phyloP scores from a whole-genome alignment of 2,113 vertebrate genomes.

The Elachura formosa region DNA sequence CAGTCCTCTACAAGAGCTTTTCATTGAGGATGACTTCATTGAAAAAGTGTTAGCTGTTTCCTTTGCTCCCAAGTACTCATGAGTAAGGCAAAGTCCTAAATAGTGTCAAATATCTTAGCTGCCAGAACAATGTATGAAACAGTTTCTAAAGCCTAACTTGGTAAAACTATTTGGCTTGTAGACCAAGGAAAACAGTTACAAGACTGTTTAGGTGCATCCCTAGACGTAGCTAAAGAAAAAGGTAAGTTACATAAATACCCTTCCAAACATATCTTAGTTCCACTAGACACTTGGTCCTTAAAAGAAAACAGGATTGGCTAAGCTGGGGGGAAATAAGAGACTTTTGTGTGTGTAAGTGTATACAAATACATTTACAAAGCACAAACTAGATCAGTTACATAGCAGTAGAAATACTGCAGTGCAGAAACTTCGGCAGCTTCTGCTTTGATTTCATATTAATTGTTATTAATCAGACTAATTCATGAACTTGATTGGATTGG shows the following conservation, averaged over 20 bases:
- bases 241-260: not conserved
- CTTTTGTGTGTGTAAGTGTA: not conserved
- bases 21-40: not conserved
- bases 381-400: not conserved
- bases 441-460: not conserved
- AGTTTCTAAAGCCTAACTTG: not conserved
- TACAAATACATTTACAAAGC: not conserved
- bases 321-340: fast-evolving
- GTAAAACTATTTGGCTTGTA: not conserved
- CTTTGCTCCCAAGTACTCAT: not conserved
- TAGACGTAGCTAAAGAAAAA: not conserved
- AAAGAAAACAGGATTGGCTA: not conserved
- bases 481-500: not conserved
- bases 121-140: not conserved
- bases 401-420: not conserved
- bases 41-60: not conserved
- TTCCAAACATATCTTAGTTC: not conserved
- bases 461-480: not conserved
- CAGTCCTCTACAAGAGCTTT: not conserved
- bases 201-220: not conserved
- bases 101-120: not conserved
- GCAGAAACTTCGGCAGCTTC: not conserved
- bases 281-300: not conserved
- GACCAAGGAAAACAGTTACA: not conserved
- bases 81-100: not conserved